phyloP scores from a whole-genome alignment of 2,888 invertebrate genomes.

The Plagodis pulveraria region DNA sequence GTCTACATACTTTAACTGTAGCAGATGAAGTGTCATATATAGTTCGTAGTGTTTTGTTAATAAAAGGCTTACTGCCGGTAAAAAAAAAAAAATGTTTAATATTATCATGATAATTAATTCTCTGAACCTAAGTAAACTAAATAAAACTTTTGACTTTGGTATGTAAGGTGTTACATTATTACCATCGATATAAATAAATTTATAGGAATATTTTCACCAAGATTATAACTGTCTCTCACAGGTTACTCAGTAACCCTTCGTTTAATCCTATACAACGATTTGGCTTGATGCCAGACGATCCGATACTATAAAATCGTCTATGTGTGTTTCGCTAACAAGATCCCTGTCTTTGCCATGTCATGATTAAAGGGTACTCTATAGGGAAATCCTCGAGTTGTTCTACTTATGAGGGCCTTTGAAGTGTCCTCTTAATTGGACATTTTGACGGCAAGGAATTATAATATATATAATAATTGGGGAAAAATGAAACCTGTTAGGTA shows the following conservation, averaged over 20 bases:
- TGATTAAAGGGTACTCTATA: slow-evolving; percentile 32
- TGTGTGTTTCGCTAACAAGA: slow-evolving; percentile 31
- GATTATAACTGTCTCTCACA: slow-evolving; percentile 18
- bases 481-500: too few relatives aligned
- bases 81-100: too few relatives aligned
- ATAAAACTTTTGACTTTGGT: too few relatives aligned
- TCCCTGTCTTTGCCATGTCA: slow-evolving; percentile 17
- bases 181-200: slow-evolving; percentile 1
- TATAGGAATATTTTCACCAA: slow-evolving; percentile 13
- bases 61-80: too few relatives aligned
- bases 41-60: too few relatives aligned
- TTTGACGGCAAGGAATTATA: background rate
- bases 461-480: too few relatives aligned
- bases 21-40: too few relatives aligned
- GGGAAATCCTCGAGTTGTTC: slow-evolving; percentile 15
- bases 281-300: slow-evolving; percentile 35
- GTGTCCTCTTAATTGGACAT: slow-evolving; percentile 2
- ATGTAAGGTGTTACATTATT: too few relatives aligned
- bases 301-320: slow-evolving; percentile 26
- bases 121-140: too few relatives aligned
- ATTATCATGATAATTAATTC: too few relatives aligned
- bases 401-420: slow-evolving; percentile 3
- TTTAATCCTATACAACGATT: slow-evolving; percentile 28
- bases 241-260: slow-evolving; percentile 17
- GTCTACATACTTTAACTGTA: too few relatives aligned